Base-by-base conservation (phyloP, 1,140 invertebrate genomes). In the Lycorma delicatula region DNA sequence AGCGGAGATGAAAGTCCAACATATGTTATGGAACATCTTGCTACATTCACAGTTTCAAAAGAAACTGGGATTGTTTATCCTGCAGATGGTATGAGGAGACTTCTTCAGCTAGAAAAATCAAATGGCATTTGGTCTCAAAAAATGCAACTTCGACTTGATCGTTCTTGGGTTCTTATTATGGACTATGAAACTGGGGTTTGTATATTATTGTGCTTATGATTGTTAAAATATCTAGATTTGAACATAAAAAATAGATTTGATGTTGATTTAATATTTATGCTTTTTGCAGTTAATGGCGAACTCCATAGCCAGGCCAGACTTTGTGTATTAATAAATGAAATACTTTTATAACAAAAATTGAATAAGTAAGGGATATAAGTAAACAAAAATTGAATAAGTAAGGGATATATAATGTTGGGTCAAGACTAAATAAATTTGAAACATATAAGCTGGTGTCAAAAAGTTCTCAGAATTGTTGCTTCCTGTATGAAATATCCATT, bases 41-140 rank as follows among this genome's bases (percentile, higher is more conserved):
- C 97, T 44, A 98, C 97, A 16, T 98, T 98, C 75, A 93, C 92
- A 1, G 91, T 97, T 29, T 89, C 89, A 38, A 82, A 89, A 67
- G 87, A 92, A 70, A 87, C 84, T 11, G 87, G 90, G 44, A 89
- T 93, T 67, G 80, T 91, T 29, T 89, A 89, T 73, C 88, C 89
- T 6, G 83, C 87, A 7, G 95, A 98, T 77, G 97, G 97, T n/a
- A 93, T 99, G 84, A 77, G 93, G 20, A 79, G 94, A 34, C 79
- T 99, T 44, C 77, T 97, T 22, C 91, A 97, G 72, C 83, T 99
- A 74, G 97, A 98, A 77, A 97, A 97, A 75, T 91, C 91, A 27
- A 96, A 92, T 66, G 93, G 93, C 64, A 98, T 99, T 71, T 99
- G 95, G 95, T 98, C 94, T 29, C 96, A 98, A 75, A 95, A 96